Percentiles rank a stretch among this genome's conserved stretches.
phyloP scores from a whole-genome alignment of 92 coral and sea anemone genomes.

The Zoanthus sansibaricus region DNA sequence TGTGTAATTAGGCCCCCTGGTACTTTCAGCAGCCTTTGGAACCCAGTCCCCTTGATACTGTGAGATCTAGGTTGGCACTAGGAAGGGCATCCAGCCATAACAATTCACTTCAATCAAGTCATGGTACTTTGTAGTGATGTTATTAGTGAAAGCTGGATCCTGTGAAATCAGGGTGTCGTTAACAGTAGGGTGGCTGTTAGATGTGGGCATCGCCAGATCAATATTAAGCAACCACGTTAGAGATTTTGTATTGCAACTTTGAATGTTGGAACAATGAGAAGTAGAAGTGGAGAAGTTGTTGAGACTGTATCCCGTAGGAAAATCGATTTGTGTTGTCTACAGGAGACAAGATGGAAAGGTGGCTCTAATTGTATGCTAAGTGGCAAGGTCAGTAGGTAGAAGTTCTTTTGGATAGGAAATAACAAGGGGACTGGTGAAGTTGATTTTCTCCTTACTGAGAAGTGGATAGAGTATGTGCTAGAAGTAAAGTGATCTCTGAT shows the following conservation, averaged over 20 bases:
- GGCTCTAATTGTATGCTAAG: constrained; percentile 30
- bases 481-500: constrained; percentile 31
- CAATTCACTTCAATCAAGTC: neutral
- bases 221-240: constrained; percentile 7
- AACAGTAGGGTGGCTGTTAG: neutral
- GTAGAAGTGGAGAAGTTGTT: constrained; percentile 42
- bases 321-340: constrained; percentile 22
- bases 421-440: constrained; percentile 39
- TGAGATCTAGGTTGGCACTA: neutral
- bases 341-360: constrained; percentile 20
- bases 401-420: constrained; percentile 54
- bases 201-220: too few relatives aligned
- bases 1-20: too few relatives aligned
- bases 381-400: constrained; percentile 39
- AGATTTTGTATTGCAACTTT: constrained; percentile 30
- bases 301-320: constrained; percentile 44
- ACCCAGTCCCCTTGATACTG: neutral
- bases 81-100: too few relatives aligned
- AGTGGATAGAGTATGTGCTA: constrained; percentile 46
- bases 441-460: constrained; percentile 35
- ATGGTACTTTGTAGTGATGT: neutral
- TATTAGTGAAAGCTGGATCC: neutral
- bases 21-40: neutral
- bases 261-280: constrained; percentile 52
- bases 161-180: constrained; percentile 33